Evolutionary conservation across 2,113 vertebrate genomes (phyloP).

Genomic region (Tonatia bakeri): DNA sequence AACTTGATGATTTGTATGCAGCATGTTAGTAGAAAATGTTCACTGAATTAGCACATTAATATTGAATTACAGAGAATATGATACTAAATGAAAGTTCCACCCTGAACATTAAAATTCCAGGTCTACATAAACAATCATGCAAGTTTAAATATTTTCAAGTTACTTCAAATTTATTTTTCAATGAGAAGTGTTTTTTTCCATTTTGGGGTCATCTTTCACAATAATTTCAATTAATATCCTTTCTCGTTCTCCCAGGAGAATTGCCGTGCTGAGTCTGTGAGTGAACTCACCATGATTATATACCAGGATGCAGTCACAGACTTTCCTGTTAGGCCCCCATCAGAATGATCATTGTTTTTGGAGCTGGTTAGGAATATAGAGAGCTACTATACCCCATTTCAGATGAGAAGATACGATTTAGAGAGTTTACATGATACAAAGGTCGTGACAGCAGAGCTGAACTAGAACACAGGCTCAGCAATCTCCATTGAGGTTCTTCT

Average conservation of each 20-base stretch:
- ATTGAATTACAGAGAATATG: background rate
- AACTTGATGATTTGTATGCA: background rate
- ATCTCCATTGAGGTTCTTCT: background rate
- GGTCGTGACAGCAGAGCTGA: background rate
- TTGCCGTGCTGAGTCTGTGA: background rate
- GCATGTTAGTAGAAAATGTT: background rate
- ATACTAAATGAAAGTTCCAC: background rate
- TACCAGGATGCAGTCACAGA: background rate
- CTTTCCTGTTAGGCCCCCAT: background rate
- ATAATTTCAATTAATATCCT: background rate
- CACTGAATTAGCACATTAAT: background rate
- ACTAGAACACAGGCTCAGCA: background rate
- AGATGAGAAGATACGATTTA: background rate
- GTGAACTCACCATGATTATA: background rate
- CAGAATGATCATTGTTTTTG: background rate
- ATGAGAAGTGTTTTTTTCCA: background rate
- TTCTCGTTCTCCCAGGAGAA: background rate
- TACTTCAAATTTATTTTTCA: slow-evolving; percentile 36
- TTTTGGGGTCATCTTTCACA: background rate
- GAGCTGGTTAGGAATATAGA: background rate
- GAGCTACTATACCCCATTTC: background rate
- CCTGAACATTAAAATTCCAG: background rate
- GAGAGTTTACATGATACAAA: background rate
- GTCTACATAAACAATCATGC: background rate
- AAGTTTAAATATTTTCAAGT: background rate